A percentile compares a stretch with the other conserved stretches of the same genome.
Conservation (phyloP, 2,888 invertebrate genomes). For the Habrosyne pyritoides region DNA sequence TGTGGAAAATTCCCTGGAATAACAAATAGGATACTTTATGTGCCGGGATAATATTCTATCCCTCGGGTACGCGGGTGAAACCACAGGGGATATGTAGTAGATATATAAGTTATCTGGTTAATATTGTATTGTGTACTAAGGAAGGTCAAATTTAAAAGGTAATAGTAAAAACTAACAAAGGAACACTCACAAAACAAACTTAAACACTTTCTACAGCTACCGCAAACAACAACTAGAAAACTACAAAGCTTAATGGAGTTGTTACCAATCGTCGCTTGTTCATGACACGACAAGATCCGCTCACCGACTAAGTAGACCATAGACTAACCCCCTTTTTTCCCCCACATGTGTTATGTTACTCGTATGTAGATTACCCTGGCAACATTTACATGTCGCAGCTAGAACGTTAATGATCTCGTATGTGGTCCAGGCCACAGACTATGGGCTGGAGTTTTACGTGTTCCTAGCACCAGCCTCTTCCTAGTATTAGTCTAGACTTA, state of each 20-base stretch:
- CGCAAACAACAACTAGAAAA: neutral
- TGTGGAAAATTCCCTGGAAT: too few species aligned
- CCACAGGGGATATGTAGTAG: too few species aligned
- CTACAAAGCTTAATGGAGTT: neutral
- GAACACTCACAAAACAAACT: neutral
- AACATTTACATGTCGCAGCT: conserved; percentile 26
- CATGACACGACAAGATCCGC: conserved; percentile 1
- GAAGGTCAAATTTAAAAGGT: too few species aligned
- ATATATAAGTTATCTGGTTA: too few species aligned
- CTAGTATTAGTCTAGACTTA: neutral
- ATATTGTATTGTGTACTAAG: too few species aligned
- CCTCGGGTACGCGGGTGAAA: too few species aligned
- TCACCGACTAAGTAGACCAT: neutral
- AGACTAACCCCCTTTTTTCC: conserved; percentile 29
- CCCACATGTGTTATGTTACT: conserved; percentile 31
- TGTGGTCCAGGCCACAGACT: neutral
- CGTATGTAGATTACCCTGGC: conserved; percentile 44
- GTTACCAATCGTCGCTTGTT: neutral
- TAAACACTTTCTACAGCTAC: neutral
- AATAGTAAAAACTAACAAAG: too few species aligned
- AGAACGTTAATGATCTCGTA: neutral
- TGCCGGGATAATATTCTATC: too few species aligned
- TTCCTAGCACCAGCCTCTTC: neutral
- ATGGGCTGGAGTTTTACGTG: neutral
- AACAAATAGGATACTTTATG: too few species aligned